Conservation (phyloP, 2,797 vertebrate species). For the Cuniculus paca region DNA sequence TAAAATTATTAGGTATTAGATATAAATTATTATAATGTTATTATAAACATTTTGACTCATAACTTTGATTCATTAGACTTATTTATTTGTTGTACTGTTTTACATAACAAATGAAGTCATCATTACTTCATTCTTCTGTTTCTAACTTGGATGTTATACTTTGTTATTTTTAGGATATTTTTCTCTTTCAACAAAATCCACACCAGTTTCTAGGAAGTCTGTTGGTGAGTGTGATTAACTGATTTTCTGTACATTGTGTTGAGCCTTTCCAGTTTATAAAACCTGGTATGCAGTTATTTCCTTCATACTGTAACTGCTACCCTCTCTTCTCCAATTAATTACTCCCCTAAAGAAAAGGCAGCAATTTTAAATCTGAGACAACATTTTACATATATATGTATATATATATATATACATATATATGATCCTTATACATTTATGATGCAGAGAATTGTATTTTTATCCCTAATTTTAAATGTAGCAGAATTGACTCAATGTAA, state of each 20-base stretch:
- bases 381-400: background rate
- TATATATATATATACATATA: background rate
- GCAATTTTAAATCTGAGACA: background rate
- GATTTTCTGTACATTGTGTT: background rate
- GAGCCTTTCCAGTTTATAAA: background rate
- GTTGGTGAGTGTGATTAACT: constrained; percentile 34
- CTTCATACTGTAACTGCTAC: background rate
- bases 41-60: background rate
- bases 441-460: background rate
- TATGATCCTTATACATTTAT: background rate
- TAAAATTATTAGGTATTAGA: background rate
- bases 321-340: accelerated
- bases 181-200: constrained; percentile 39
- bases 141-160: constrained; percentile 54
- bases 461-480: background rate
- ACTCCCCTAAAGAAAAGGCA: accelerated
- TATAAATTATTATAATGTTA: background rate
- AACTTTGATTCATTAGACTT: background rate
- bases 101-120: background rate
- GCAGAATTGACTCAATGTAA: background rate
- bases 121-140: background rate
- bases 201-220: background rate
- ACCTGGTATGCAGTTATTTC: background rate
- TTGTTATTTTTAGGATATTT: constrained; percentile 61
- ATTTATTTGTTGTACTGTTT: background rate